Conservation (phyloP, 2,888 invertebrate genomes). For the Herminia tarsipennalis region DNA sequence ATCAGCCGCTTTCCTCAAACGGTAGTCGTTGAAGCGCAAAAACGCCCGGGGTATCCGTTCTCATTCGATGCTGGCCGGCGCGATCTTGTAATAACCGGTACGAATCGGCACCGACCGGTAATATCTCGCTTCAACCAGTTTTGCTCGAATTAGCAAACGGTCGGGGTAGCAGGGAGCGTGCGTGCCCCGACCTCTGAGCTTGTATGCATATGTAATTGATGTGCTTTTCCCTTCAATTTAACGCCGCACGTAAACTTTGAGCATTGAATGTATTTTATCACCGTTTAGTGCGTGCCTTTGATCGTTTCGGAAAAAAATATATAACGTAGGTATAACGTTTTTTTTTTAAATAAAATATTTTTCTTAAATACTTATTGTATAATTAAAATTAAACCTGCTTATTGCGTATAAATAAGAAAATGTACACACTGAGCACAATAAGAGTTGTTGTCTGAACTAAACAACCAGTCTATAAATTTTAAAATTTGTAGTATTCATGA, state of each 20-base stretch:
- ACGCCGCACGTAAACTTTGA: constrained; percentile 46
- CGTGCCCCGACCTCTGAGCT: constrained; percentile 57
- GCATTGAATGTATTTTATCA: constrained; percentile 46
- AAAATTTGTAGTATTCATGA: no score
- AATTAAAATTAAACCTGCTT: no score
- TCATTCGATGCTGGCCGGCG: constrained; percentile 28
- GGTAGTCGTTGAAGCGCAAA: constrained; percentile 44
- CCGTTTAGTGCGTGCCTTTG: constrained; percentile 36
- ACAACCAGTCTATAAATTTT: no score
- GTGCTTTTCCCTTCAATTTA: constrained; percentile 68
- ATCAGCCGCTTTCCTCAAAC: constrained; percentile 41
- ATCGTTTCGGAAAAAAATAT: constrained; percentile 28
- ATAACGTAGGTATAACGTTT: background rate
- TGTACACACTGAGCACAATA: no score
- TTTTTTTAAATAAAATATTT: no score
- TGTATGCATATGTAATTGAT: constrained; percentile 72
- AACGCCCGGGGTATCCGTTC: constrained; percentile 40
- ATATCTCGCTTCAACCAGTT: constrained; percentile 53
- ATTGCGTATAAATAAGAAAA: no score
- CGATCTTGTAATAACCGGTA: constrained; percentile 50
- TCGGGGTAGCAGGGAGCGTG: constrained; percentile 54
- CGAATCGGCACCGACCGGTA: constrained; percentile 53
- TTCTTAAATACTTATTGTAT: no score
- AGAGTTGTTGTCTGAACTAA: no score
- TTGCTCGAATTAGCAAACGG: constrained; percentile 52